Conservation (phyloP, 53 echinoderm and acorn worm genomes). For the Apostichopus leukothele region DNA sequence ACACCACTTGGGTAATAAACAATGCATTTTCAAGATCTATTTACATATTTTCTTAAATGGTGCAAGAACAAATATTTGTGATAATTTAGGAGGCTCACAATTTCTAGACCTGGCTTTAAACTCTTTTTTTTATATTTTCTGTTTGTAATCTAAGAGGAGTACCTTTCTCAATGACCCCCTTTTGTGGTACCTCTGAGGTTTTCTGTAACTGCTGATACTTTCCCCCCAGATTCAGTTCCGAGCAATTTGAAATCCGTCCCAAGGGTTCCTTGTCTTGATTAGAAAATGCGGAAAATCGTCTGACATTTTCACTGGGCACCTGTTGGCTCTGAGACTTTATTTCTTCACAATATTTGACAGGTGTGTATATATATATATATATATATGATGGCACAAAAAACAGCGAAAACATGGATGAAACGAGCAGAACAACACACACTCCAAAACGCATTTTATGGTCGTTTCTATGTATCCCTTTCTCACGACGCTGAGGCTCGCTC, state of each 20-base stretch:
- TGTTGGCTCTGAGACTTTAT: background rate
- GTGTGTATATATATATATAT: background rate
- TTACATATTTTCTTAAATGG: background rate
- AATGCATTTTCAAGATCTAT: background rate
- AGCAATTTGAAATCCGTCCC: slow-evolving; percentile 10
- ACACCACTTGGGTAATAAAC: background rate
- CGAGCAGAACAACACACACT: background rate
- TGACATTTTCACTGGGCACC: slow-evolving; percentile 11
- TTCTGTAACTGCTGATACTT: background rate
- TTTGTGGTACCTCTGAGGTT: background rate
- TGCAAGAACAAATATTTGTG: too few species aligned
- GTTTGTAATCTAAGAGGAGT: background rate
- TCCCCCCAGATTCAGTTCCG: slow-evolving; percentile 2
- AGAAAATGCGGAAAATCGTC: background rate
- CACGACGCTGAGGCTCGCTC: background rate
- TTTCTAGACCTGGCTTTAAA: too few species aligned
- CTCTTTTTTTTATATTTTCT: background rate
- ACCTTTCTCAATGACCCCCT: background rate
- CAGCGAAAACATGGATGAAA: background rate
- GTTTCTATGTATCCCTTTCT: background rate
- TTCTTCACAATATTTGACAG: background rate
- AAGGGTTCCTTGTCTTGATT: background rate
- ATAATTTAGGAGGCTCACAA: too few species aligned
- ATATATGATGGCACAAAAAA: too few species aligned
- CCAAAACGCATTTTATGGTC: background rate